Base-by-base conservation (phyloP, 1,140 invertebrate genomes). In the Thaumatotibia leucotreta region DNA sequence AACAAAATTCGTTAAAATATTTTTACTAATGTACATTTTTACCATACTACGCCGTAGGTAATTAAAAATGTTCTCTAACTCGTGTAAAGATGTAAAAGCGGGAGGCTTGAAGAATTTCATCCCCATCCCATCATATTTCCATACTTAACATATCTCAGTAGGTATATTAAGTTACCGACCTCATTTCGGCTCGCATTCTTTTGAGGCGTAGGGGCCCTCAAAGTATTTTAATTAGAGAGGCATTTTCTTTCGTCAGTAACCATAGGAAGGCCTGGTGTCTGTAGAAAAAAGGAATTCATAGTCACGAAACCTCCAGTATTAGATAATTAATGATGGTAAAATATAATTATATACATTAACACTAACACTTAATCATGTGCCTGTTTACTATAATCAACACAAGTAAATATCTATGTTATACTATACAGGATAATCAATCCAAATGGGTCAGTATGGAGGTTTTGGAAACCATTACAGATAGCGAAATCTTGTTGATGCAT, bases 191-290 rank as follows among this genome's bases (percentile, higher is more conserved):
- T 45, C 39, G 14, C 52, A 58, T 58, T 58, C 52, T 58, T 58
- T 29, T 14, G 11, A 58, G 22, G 52, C 27, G 23, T 58, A 58
- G 20, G 49, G 4, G n/a, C 39, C 24, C 24, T 58, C 52, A 24
- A 58, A 58, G 52, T 58, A 58, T 58, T 58, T 58, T 58, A 58
- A 58, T 58, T 58, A 58, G 24, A 14, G 27, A 31, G 52, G 52
- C 24, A 58, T 58, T 29, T 58, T 29, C 52, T 58, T 31, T 58
- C 52, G 1, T 58, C 27, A 29, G 52, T 58, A 24, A 14, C 23
- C 52, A 27, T 11, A 5, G 11, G 6, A 27, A 14, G n/a, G 52
- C 5, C n/a, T 2, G 22, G 45, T 20, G 17, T 17, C 24, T 58
- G 17, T 29, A 29, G 24, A 58, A 58, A 58, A 58, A 58, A 8